phyloP scores from a whole-genome alignment of 2,888 invertebrate genomes.

The Sisyra terminalis region DNA sequence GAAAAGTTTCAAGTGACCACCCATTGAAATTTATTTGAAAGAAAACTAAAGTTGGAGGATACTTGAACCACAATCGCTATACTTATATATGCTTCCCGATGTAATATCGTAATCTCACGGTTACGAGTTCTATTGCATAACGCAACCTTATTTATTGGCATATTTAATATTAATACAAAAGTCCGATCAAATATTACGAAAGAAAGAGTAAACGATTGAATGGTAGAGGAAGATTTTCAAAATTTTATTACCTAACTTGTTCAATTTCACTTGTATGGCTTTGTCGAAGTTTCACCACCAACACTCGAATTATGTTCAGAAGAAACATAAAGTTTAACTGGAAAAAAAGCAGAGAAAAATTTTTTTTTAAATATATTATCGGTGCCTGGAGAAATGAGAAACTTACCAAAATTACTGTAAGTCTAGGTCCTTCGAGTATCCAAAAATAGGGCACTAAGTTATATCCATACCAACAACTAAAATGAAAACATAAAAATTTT shows the following conservation, averaged over 20 bases:
- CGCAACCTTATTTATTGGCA: too few relatives aligned
- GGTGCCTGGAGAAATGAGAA: background rate
- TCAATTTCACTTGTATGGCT: constrained; percentile 58
- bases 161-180: too few relatives aligned
- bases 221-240: background rate
- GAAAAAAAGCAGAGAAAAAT: constrained; percentile 18
- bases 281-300: constrained; percentile 56
- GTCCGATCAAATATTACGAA: too few relatives aligned
- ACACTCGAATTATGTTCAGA: constrained; percentile 61
- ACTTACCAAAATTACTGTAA: constrained; percentile 63
- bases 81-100: too few relatives aligned
- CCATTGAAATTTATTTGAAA: too few relatives aligned
- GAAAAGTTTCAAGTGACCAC: too few relatives aligned
- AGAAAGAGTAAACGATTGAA: too few relatives aligned
- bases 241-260: constrained; percentile 43
- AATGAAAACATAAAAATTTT: constrained; percentile 2
- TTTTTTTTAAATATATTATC: background rate
- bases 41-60: too few relatives aligned
- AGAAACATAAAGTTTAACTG: constrained; percentile 66
- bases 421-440: constrained; percentile 80
- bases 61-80: too few relatives aligned
- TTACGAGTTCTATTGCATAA: too few relatives aligned
- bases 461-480: constrained; percentile 71
- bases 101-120: too few relatives aligned
- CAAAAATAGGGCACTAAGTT: constrained; percentile 67